A percentile compares a stretch with the other conserved stretches of the same genome.
Conservation (phyloP, 2,888 invertebrate species). For the Epistrophe grossulariae region DNA sequence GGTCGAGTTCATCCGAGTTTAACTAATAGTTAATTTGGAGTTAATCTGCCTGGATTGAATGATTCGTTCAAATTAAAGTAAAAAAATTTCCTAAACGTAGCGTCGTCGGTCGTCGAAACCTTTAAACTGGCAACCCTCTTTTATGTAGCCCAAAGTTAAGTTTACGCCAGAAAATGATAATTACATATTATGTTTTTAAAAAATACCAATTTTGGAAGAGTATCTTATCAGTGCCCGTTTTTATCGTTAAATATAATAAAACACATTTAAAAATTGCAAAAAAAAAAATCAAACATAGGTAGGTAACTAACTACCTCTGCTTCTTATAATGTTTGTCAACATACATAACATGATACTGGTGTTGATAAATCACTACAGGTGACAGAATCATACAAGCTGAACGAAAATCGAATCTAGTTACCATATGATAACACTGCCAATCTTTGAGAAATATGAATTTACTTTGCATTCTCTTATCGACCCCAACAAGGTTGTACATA, state of each 20-base stretch:
- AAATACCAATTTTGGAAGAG: no score
- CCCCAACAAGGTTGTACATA: not conserved
- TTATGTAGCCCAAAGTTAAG: no score
- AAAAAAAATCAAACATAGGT: not conserved
- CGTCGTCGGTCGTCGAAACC: no score
- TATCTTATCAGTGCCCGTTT: no score
- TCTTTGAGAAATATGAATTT: not conserved
- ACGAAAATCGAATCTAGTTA: conserved; percentile 23
- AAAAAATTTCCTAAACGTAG: no score
- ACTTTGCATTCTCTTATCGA: conserved; percentile 17
- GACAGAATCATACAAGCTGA: conserved; percentile 41
- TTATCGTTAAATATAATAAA: not conserved
- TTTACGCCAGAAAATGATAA: no score
- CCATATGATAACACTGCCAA: not conserved
- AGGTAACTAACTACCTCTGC: not conserved
- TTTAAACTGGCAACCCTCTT: no score
- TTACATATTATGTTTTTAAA: no score
- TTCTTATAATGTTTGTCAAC: conserved; percentile 7
- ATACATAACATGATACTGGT: conserved; percentile 13
- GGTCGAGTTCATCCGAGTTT: no score
- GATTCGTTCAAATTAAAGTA: no score
- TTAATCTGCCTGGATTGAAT: no score
- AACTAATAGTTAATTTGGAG: no score
- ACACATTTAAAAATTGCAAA: not conserved
- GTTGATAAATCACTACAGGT: conserved; percentile 12